Evolutionary conservation across 2,888 invertebrate species (phyloP), one percentile per base, ranked within the genome.

Genomic region (Harmothoe impar): DNA sequence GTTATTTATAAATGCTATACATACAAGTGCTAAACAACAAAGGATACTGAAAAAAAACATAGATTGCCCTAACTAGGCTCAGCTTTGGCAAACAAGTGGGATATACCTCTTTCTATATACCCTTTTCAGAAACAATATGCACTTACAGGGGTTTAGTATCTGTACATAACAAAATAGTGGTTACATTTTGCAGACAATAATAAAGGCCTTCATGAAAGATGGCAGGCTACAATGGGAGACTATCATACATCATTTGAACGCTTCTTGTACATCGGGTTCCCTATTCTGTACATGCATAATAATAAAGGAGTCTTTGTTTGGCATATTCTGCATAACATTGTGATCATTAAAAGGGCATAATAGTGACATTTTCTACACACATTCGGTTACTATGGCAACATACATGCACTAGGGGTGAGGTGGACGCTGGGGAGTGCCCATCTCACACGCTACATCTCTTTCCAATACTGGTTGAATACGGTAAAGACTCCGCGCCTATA

Each of bases 251-350:
- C 81, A 17, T 81, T 81, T 81, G 81, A 81, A 81, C 81, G 81
- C 81, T 17, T 81, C 0, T 33, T 81, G 81, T 81, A 81, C 81
- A 81, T 81, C 81, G 15, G 0, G 43, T 33, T 81, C 10, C 10
- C 43, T 81, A 81, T 81, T 43, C 81, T 81, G 81, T 81, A 81
- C 81, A 81, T 81, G 81, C 81, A 81, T 81, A 81, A 81, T 81
- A 81, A 81, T 81, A 81, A 81, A 81, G 31, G 81, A 81, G 81
- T 31, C 25, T 1, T 77, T 10, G 5, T 81, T 81, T 81, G 81
- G 33, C 81, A 81, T 81, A 81, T 43, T 81, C 81, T 81, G 81
- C 81, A 81, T 81, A 81, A 81, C 81, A 81, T 43, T 81, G 81
- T 81, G 81, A 81, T 25, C 81, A 81, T 33, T 43, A 43, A 10